Percentiles rank a stretch among this genome's conserved stretches.
These are phyloP conservation scores for Quiscalus mexicanus DNA, from an alignment of 2,113 vertebrate genomes.

Conservation along the genomic window DNA sequence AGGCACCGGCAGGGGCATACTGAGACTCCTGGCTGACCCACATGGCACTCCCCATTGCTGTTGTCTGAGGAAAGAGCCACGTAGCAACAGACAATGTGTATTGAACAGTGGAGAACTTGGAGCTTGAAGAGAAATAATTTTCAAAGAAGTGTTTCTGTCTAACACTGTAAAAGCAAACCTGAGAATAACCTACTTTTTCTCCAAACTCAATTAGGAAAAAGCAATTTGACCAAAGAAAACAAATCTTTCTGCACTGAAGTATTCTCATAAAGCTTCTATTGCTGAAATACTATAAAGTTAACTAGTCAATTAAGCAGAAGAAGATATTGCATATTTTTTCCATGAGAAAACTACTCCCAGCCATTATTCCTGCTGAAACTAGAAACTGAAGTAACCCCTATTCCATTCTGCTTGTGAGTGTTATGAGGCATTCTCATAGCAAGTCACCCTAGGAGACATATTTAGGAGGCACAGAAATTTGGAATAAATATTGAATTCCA, in stretches of 20 bases:
- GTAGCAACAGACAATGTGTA: neutral
- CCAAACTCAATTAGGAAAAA: neutral
- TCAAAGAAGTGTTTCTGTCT: neutral
- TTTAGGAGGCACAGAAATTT: neutral
- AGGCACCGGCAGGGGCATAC: neutral
- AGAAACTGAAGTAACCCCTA: neutral
- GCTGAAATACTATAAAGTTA: neutral
- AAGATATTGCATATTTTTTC: neutral
- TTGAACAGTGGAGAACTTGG: neutral
- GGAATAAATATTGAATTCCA: neutral
- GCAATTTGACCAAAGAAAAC: neutral
- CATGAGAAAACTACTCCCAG: neutral
- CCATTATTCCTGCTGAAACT: neutral
- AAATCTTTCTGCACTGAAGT: neutral
- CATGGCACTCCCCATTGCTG: neutral
- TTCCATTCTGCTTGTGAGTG: neutral
- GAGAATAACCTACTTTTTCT: neutral
- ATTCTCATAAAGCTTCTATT: neutral
- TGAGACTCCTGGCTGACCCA: neutral
- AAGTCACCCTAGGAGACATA: too few relatives aligned
- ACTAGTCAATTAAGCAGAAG: neutral
- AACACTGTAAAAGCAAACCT: neutral
- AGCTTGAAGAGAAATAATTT: neutral
- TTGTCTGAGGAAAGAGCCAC: neutral
- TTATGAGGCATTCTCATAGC: too few relatives aligned